Evolutionary conservation across 30 jellyfish, hydroid and myxozoan genomes (phyloP).

Genomic region (Hydractinia echinata): DNA sequence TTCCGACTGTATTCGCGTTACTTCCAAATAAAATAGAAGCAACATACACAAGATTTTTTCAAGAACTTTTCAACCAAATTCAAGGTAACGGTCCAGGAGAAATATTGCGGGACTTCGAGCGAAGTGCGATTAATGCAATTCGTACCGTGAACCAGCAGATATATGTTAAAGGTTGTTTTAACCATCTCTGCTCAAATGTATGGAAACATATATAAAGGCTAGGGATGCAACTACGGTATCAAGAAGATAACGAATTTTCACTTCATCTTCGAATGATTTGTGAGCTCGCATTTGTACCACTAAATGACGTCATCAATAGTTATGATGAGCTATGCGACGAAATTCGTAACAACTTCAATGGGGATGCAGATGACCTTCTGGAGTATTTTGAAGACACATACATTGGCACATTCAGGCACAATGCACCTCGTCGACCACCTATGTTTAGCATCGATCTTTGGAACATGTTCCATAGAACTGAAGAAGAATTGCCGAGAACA

Average conservation of each 20-base stretch:
- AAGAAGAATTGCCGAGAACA: slow-evolving; percentile 43
- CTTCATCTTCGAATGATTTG: slow-evolving; percentile 31
- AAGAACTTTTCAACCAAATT: not conserved
- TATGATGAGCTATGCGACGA: slow-evolving; percentile 25
- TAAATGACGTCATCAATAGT: slow-evolving; percentile 1
- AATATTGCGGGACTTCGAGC: too few relatives aligned
- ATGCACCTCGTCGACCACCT: slow-evolving; percentile 43
- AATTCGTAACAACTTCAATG: not conserved
- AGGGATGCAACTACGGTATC: slow-evolving; percentile 12
- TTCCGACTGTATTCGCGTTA: not conserved
- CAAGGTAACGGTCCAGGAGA: too few relatives aligned
- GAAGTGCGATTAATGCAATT: not conserved
- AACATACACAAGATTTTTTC: slow-evolving; percentile 4
- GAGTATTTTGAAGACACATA: slow-evolving; percentile 44
- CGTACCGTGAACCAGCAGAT: slow-evolving; percentile 12
- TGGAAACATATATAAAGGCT: slow-evolving; percentile 23
- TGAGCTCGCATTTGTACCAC: slow-evolving; percentile 28
- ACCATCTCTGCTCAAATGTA: slow-evolving; percentile 19
- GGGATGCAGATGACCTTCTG: slow-evolving; percentile 16
- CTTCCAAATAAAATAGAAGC: not conserved
- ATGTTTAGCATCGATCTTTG: slow-evolving; percentile 29
- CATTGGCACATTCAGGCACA: slow-evolving; percentile 38
- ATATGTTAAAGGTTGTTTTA: slow-evolving; percentile 17
- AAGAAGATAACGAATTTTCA: slow-evolving; percentile 31
- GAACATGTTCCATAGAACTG: slow-evolving; percentile 46